These are phyloP conservation scores for Onychomys torridus DNA, from an alignment of 2,797 vertebrate genomes.

Conservation along the genomic window DNA sequence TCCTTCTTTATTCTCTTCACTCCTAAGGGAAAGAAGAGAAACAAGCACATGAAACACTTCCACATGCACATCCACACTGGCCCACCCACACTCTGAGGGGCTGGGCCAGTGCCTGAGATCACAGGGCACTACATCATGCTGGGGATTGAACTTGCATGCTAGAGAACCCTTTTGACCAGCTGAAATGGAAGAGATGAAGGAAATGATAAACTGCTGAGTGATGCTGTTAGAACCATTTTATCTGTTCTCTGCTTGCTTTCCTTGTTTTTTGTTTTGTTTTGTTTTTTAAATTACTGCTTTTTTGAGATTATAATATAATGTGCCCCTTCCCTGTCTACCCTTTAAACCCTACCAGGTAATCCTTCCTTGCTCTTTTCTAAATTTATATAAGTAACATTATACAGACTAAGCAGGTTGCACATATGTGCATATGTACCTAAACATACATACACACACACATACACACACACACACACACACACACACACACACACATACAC, in stretches of 20 bases:
- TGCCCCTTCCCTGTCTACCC: not conserved
- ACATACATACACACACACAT: not conserved
- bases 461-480: too few species aligned
- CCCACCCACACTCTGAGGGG: not conserved
- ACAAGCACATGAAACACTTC: not conserved
- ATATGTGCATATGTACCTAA: not conserved
- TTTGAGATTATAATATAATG: not conserved
- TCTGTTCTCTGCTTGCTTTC: not conserved
- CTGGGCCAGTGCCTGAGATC: too few species aligned
- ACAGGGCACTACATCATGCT: not conserved
- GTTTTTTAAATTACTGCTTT: too few species aligned
- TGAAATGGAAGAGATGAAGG: not conserved
- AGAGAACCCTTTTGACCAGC: not conserved
- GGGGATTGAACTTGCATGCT: not conserved
- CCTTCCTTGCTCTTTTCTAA: not conserved
- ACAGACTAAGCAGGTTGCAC: not conserved
- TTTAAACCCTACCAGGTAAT: not conserved
- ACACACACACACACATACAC: too few species aligned
- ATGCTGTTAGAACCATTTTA: not conserved
- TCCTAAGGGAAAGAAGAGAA: not conserved
- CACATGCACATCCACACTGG: too few species aligned
- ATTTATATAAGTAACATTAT: not conserved
- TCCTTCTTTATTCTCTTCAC: constrained; percentile 43
- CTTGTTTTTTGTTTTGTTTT: too few species aligned
- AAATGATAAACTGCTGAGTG: not conserved